phyloP scores from a whole-genome alignment of 2,888 invertebrate genomes.

The Xylota sylvarum region DNA sequence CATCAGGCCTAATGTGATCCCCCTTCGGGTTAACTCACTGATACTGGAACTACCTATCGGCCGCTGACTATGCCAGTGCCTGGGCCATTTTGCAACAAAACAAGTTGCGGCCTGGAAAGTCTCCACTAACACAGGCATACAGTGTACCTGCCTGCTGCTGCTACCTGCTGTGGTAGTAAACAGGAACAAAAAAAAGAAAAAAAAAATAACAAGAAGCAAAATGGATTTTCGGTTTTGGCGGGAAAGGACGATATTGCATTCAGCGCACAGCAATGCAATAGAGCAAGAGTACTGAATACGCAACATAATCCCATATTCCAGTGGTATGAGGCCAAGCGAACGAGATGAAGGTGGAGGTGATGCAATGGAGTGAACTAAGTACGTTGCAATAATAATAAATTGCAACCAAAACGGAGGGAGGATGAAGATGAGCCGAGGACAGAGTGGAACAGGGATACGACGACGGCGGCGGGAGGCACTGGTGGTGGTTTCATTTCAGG shows the following conservation, averaged over 20 bases:
- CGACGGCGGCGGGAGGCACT: no score
- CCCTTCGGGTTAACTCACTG: conserved; percentile 66
- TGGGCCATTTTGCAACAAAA: conserved; percentile 72
- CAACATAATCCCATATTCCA: conserved; percentile 68
- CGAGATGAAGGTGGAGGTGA: conserved; percentile 54
- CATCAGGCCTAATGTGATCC: conserved; percentile 75
- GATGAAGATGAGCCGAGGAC: conserved; percentile 48
- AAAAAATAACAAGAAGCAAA: conserved; percentile 33
- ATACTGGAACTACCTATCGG: conserved; percentile 36
- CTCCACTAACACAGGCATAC: conserved; percentile 46
- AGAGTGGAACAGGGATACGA: conserved; percentile 1
- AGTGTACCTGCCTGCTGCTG: conserved; percentile 57
- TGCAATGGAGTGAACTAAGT: conserved; percentile 77
- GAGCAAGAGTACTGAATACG: conserved; percentile 59
- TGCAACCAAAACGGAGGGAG: conserved; percentile 63
- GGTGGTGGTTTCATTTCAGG: conserved; percentile 47
- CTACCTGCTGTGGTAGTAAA: conserved; percentile 72
- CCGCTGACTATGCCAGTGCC: conserved; percentile 35
- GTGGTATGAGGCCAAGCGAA: conserved; percentile 3
- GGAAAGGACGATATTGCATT: conserved; percentile 71
- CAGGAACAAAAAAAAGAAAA: conserved; percentile 51
- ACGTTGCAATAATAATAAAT: conserved; percentile 76
- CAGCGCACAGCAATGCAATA: conserved; percentile 32
- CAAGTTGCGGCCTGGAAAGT: conserved; percentile 70
- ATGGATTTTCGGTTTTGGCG: conserved; percentile 74